These are phyloP conservation scores for Diplazon laetatorius DNA, from an alignment of 2,888 invertebrate genomes.

Conservation along the genomic window DNA sequence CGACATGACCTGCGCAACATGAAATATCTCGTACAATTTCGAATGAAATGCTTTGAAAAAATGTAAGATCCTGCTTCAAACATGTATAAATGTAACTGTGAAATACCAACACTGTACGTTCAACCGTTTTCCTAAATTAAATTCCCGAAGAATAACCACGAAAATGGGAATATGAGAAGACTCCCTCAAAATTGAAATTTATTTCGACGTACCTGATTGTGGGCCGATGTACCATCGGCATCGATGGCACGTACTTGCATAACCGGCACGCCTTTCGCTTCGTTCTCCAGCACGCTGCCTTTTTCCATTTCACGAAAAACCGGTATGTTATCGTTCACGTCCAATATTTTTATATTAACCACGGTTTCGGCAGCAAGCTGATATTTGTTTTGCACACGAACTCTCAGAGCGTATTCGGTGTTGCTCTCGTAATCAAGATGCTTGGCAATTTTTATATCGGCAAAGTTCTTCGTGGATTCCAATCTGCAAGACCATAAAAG, in stretches of 20 bases:
- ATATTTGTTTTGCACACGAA: conserved; percentile 92
- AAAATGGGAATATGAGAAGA: too few relatives aligned
- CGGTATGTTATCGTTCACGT: conserved; percentile 96
- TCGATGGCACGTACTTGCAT: conserved; percentile 95
- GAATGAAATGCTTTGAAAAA: too few relatives aligned
- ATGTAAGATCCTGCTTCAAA: too few relatives aligned
- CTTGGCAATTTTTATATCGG: conserved; percentile 90
- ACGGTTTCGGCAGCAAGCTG: conserved; percentile 91
- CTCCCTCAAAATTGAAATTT: too few relatives aligned
- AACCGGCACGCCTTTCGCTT: conserved; percentile 91
- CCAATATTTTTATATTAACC: conserved; percentile 90
- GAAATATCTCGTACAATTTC: too few relatives aligned
- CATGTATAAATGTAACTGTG: too few relatives aligned
- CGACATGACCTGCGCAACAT: too few relatives aligned
- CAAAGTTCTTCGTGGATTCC: conserved; percentile 88
- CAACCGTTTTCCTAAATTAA: too few relatives aligned
- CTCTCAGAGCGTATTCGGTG: conserved; percentile 91
- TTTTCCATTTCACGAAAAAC: conserved; percentile 92
- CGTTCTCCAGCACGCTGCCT: conserved; percentile 94
- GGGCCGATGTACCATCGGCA: conserved; percentile 91
- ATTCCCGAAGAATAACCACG: too few relatives aligned
- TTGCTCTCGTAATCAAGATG: conserved; percentile 93
- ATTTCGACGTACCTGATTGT: conserved; percentile 89
- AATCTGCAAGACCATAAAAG: too few relatives aligned
- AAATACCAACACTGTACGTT: too few relatives aligned